Evolutionary conservation across 1,140 invertebrate genomes (phyloP).

Genomic region (Calycopis cecrops): DNA sequence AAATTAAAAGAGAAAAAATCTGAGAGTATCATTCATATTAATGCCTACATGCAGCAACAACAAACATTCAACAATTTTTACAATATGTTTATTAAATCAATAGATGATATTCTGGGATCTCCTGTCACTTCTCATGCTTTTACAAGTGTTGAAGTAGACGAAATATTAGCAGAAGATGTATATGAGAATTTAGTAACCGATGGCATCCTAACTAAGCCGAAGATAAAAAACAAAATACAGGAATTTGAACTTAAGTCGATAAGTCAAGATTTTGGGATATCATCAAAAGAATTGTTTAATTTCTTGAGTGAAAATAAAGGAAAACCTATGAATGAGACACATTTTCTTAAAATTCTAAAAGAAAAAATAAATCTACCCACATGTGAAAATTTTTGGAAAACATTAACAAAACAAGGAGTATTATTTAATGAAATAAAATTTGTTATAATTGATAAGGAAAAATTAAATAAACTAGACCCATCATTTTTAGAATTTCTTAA

Average conservation of each 20-base stretch:
- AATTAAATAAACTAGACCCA: slow-evolving; percentile 10
- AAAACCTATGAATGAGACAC: neutral
- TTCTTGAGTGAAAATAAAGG: slow-evolving; percentile 8
- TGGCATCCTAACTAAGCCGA: slow-evolving; percentile 5
- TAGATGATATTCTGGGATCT: slow-evolving; percentile 14
- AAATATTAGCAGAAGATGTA: slow-evolving; percentile 10
- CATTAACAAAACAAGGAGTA: neutral
- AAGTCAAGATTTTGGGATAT: slow-evolving; percentile 9
- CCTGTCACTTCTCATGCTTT: slow-evolving; percentile 8
- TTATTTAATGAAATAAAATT: slow-evolving; percentile 7
- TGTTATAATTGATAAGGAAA: slow-evolving; percentile 5
- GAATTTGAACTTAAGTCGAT: slow-evolving; percentile 7
- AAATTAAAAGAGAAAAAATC: slow-evolving; percentile 14
- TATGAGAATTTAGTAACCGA: slow-evolving; percentile 9
- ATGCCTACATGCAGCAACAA: slow-evolving; percentile 15
- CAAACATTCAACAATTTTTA: slow-evolving; percentile 7
- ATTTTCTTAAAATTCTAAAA: slow-evolving; percentile 9
- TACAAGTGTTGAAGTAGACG: slow-evolving; percentile 9
- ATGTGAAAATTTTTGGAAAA: slow-evolving; percentile 9
- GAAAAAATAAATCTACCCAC: neutral
- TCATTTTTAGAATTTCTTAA: slow-evolving; percentile 1
- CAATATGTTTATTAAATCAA: slow-evolving; percentile 10
- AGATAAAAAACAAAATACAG: slow-evolving; percentile 5
- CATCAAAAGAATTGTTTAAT: neutral
- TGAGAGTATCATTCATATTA: slow-evolving; percentile 14